Evolutionary conservation across 2,113 vertebrate species (phyloP).

Genomic region (Centropus bengalensis): DNA sequence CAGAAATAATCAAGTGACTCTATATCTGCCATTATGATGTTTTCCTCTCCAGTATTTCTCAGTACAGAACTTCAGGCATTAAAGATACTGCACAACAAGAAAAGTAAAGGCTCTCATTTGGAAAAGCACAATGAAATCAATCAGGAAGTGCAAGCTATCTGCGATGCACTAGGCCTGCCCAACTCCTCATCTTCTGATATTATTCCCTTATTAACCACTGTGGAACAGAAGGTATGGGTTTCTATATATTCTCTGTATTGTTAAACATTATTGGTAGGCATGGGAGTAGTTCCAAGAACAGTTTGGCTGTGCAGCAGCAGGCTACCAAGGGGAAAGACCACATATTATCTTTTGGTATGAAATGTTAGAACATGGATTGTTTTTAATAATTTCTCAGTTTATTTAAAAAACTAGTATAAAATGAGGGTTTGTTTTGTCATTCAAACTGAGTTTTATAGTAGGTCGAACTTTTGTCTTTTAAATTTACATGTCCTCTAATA

Average conservation of each 20-base stretch:
- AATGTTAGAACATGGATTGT: background rate
- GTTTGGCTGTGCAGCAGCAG: conserved; percentile 50
- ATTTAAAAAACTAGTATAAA: background rate
- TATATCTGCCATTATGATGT: background rate
- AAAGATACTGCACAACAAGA: conserved; percentile 82
- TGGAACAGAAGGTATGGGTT: conserved; percentile 85
- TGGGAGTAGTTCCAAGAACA: too few relatives aligned
- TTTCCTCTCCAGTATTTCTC: conserved; percentile 85
- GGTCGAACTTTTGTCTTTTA: background rate
- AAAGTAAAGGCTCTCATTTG: conserved; percentile 48
- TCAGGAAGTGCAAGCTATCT: conserved; percentile 83
- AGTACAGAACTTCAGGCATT: conserved; percentile 95
- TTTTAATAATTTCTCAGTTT: conserved; percentile 2
- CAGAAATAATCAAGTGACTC: background rate
- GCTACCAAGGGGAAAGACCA: conserved; percentile 36
- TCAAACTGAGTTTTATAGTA: background rate
- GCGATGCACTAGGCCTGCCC: conserved; percentile 78
- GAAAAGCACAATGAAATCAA: conserved; percentile 70
- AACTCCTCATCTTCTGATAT: conserved; percentile 73
- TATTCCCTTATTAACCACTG: conserved; percentile 72
- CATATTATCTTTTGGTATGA: conserved; percentile 35
- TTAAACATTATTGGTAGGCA: background rate
- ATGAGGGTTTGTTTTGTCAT: background rate
- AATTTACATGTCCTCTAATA: background rate
- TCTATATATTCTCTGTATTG: background rate